Evolutionary conservation across 2,888 invertebrate species (phyloP), one percentile per base, ranked within the genome.

Genomic region (Elmis aenea): DNA sequence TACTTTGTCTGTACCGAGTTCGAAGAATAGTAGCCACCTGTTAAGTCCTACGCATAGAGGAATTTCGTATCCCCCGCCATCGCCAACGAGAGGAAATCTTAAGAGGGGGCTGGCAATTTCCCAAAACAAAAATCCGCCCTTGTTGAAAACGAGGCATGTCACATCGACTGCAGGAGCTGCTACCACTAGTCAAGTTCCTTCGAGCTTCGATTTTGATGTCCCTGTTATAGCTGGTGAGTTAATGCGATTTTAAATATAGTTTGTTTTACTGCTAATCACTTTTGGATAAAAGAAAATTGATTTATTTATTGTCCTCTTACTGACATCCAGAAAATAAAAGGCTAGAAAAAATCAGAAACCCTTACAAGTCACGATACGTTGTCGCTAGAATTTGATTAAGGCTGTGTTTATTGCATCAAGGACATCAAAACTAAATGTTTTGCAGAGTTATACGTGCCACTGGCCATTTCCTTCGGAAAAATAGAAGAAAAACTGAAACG

Each of bases 11-110:
- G 75, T 75, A 57, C 76, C 75, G 46, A 72, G 69, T 54, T 61
- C 64, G 42, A 65, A 62, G 45, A 65, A 58, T 39, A 67, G 67
- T 38, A 61, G 54, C 39, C 70, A 65, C 52, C 64, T 72, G 54
- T 58, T 72, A 53, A 76, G 73, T 57, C 75, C 81, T 5, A 76
- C 78, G 53, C 75, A 78, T 57, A 73, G 81, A 52, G 88, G 87
- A 41, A 80, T 81, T 41, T 87, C 86, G 46, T 88, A 89, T 64
- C 88, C 89, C 34, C 89, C 89, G 4, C 85, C 86, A 13, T 88
- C 86, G 48, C 88, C 76, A 36, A 74, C 75, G 39, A 76, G 82
- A 58, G 81, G 74, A 29, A 80, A 80, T 32, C 58, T 83, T 34
- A 72, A 76, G 51, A 72, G 83, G 37, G 80, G 81, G 12, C 64